These are phyloP conservation scores for Beris morrisii DNA, from an alignment of 2,888 invertebrate species.

Conservation along the genomic window DNA sequence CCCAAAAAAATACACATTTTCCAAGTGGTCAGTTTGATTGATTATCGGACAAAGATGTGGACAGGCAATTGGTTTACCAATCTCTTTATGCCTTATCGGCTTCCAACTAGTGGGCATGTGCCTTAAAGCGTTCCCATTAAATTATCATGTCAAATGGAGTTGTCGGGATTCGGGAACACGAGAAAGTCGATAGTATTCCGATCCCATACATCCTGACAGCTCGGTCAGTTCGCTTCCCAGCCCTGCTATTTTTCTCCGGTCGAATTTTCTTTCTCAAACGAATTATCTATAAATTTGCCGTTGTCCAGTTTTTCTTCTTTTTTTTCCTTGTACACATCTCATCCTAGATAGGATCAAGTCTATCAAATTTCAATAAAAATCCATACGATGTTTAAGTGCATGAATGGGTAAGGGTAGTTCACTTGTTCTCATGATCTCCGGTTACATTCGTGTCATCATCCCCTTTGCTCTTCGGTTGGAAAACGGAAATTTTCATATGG, in stretches of 20 bases:
- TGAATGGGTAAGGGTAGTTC: neutral
- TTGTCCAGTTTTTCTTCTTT: constrained; percentile 3
- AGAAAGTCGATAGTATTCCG: neutral
- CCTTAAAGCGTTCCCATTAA: constrained; percentile 18
- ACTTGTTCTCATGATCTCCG: constrained; percentile 30
- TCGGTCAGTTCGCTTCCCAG: neutral
- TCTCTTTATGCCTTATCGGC: constrained; percentile 46
- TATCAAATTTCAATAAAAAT: constrained; percentile 36
- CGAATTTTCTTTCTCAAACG: constrained; percentile 9
- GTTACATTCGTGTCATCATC: constrained; percentile 12
- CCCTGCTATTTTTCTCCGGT: neutral
- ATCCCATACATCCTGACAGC: neutral
- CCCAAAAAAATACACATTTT: neutral
- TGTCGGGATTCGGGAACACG: neutral
- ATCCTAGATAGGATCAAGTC: constrained; percentile 25
- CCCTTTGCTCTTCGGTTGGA: neutral
- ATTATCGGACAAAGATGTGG: constrained; percentile 55
- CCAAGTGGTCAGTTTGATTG: constrained; percentile 51
- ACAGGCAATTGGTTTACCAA: constrained; percentile 54
- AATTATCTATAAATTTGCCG: constrained; percentile 3
- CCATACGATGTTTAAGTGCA: neutral
- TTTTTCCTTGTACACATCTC: neutral
- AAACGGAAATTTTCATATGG: neutral
- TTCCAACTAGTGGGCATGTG: neutral
- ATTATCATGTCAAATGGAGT: constrained; percentile 10